Evolutionary conservation across 1,140 invertebrate species (phyloP).

Genomic region (Hestina assimilis): DNA sequence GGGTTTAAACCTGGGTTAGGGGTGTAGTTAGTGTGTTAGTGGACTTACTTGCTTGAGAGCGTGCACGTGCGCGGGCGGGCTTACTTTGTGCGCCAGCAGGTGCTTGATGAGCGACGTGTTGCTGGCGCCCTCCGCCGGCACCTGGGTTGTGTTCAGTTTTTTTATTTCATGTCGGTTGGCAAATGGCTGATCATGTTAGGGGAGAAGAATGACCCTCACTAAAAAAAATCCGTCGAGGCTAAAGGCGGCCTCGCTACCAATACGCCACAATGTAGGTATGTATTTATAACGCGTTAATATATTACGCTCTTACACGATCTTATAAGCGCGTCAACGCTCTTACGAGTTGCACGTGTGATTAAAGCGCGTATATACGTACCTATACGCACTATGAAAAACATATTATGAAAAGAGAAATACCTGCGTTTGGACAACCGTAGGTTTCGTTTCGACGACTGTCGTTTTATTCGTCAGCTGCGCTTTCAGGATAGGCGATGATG

Average conservation of each 20-base stretch:
- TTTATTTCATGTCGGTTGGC: no score
- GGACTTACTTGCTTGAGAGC: slow-evolving; percentile 73
- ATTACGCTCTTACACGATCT: no score
- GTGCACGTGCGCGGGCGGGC: slow-evolving; percentile 46
- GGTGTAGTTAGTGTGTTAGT: slow-evolving; percentile 67
- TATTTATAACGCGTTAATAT: no score
- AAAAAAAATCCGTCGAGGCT: no score
- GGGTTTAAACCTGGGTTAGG: no score
- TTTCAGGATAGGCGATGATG: slow-evolving; percentile 73
- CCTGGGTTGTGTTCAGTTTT: no score
- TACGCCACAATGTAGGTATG: no score
- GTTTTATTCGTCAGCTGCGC: slow-evolving; percentile 70
- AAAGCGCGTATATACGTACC: not conserved
- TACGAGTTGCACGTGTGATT: no score
- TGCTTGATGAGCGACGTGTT: slow-evolving; percentile 75
- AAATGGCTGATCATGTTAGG: no score
- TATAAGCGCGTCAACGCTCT: no score
- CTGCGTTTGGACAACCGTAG: slow-evolving; percentile 43
- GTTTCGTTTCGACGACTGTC: slow-evolving; percentile 44
- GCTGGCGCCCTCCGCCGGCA: slow-evolving; percentile 1
- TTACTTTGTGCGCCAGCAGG: slow-evolving; percentile 77
- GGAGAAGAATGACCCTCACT: no score
- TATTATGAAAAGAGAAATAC: slow-evolving; percentile 8
- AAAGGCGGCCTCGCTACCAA: no score
- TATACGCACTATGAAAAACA: not conserved